Evolutionary conservation across 2,113 vertebrate genomes (phyloP).

Genomic region (Mixornis gularis): DNA sequence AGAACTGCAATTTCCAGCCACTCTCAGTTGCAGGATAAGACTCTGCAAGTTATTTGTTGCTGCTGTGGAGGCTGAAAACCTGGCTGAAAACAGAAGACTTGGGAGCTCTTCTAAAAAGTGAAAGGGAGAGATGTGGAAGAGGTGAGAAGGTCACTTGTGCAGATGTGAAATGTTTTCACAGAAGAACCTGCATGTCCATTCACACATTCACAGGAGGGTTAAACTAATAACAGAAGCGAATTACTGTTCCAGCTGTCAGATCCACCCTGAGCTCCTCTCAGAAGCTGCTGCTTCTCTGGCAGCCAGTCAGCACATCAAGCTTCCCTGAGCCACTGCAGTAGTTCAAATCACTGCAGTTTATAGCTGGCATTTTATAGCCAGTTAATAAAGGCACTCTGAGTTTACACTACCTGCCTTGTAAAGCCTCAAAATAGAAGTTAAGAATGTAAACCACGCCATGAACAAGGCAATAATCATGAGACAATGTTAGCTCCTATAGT

Average conservation of each 20-base stretch:
- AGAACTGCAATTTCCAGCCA: neutral
- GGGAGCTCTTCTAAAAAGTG: neutral
- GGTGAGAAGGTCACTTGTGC: neutral
- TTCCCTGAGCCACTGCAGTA: neutral
- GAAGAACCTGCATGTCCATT: neutral
- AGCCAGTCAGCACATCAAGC: neutral
- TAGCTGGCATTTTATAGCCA: neutral
- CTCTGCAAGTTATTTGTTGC: neutral
- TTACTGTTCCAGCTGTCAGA: neutral
- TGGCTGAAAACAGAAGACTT: neutral
- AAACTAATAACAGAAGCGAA: neutral
- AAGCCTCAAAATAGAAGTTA: neutral
- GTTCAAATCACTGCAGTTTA: neutral
- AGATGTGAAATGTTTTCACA: neutral
- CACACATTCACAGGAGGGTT: neutral
- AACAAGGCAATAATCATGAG: neutral
- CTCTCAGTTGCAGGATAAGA: neutral
- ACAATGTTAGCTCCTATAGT: neutral
- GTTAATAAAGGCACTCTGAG: neutral
- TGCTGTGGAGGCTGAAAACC: neutral
- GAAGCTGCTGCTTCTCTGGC: neutral
- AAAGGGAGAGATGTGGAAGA: rapidly evolving
- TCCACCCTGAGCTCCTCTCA: neutral
- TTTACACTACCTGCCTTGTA: neutral
- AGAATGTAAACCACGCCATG: neutral